A percentile compares a stretch with the other conserved stretches of the same genome.
phyloP scores from a whole-genome alignment of 2,888 invertebrate species.

The Tipula vernalis region DNA sequence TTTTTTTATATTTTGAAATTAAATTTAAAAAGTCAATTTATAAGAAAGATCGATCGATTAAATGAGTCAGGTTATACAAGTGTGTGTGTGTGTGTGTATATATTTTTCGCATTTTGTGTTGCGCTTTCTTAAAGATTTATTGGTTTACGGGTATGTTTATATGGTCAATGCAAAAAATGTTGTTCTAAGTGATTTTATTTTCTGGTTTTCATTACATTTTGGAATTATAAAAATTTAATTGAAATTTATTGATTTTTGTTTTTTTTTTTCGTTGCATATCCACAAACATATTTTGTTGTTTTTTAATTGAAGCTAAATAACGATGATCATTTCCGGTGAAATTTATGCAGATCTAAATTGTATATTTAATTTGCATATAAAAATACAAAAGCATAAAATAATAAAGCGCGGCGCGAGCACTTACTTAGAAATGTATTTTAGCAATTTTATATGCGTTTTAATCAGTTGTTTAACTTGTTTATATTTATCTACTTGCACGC shows the following conservation, averaged over 20 bases:
- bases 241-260: background rate
- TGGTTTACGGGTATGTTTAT: background rate
- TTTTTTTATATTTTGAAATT: background rate
- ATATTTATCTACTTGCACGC: background rate
- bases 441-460: background rate
- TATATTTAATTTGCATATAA: background rate
- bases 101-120: background rate
- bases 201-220: background rate
- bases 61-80: background rate
- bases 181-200: conserved; percentile 4
- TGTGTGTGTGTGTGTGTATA: background rate
- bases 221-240: background rate
- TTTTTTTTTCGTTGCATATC: background rate
- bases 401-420: background rate
- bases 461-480: background rate
- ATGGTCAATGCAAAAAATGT: background rate
- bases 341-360: background rate
- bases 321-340: background rate
- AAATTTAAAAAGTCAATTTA: background rate
- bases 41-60: background rate
- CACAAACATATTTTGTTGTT: background rate
- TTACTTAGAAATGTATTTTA: background rate
- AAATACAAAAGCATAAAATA: background rate
- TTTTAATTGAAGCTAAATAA: background rate
- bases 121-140: background rate